Percentiles rank a stretch among this genome's conserved stretches.
Evolutionary conservation across 35 echinoderm and acorn worm species (phyloP).

Genomic region (Apostichopus japonicus): DNA sequence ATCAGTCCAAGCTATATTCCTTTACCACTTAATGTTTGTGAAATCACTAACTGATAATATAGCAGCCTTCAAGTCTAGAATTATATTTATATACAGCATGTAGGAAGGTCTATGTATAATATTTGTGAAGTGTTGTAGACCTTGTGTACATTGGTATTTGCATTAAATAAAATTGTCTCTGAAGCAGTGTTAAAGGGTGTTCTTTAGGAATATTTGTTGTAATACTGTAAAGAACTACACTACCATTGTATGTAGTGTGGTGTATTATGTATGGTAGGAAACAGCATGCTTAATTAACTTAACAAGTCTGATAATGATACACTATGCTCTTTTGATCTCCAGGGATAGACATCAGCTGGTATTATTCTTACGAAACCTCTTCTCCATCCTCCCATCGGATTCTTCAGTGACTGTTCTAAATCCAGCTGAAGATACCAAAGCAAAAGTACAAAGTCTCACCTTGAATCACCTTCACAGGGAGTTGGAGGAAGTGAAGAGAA

Average conservation of each 20-base stretch:
- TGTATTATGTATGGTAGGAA: too few relatives aligned
- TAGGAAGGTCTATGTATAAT: background rate
- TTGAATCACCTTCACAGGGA: constrained; percentile 9
- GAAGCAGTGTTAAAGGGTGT: too few relatives aligned
- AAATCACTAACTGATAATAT: background rate
- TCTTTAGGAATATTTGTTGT: background rate
- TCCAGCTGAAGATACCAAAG: background rate
- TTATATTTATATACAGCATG: background rate
- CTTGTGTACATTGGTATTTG: background rate
- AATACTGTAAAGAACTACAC: background rate
- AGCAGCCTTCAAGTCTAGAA: background rate
- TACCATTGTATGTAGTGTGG: too few relatives aligned
- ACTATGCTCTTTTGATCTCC: background rate
- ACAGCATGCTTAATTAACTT: too few relatives aligned
- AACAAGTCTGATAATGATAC: background rate
- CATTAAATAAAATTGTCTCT: too few relatives aligned
- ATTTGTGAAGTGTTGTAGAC: background rate
- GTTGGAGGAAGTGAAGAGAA: background rate
- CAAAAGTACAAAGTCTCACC: background rate
- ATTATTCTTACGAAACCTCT: background rate
- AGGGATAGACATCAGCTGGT: constrained; percentile 30
- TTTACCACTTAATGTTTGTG: background rate
- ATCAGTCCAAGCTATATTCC: background rate
- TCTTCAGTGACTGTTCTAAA: background rate
- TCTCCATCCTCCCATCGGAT: constrained; percentile 13